Evolutionary conservation across 2,113 vertebrate species (phyloP), one percentile per base, ranked within the genome.

Genomic region (Pachyramphus minor): DNA sequence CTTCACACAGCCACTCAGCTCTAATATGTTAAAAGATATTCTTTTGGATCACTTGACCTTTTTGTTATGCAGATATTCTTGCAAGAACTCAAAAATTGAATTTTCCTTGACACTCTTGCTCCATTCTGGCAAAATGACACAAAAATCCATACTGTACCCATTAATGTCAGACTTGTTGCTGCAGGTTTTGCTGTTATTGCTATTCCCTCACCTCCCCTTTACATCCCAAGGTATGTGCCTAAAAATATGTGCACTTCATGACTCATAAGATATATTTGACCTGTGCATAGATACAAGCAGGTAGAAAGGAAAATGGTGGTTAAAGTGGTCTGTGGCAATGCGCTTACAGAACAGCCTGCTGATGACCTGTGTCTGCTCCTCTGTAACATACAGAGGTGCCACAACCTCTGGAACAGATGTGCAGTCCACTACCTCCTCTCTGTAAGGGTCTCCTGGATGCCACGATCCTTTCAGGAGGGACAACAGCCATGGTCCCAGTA

Each of bases 131-230:
- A 95, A 94, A 94, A 92, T 94, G 95, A 97, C 95, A 97, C 93
- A 97, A 97, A 97, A 97, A 97, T 97, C 97, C 79, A 97, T 97
- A 96, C 85, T 75, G 77, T 90, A 80, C 91, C 85, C 79, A 93
- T 96, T 96, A 95, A 83, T 87, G 94, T 97, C 94, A 97, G 80
- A 88, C 94, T 97, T 97, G 96, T 96, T 97, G 96, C 94, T 94
- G 79, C 64, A 96, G 80, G 53, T 96, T 97, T 97, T 96, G 96
- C 80, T 91, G 93, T 78, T 95, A 86, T 90, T 96, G 59, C 82
- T 87, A 71, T 92, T 96, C 83, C 95, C 85, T 62, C 35, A 50
- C 72, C 91, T 89, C 53, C 93, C 73, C 88, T 86, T 93, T 90
- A 42, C 28, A 95, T 89, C 83, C 75, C 82, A 74, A 80, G 52